Percentiles rank a stretch among this genome's conserved stretches.
These are phyloP conservation scores for Montipora capricornis DNA, from an alignment of 64 coral and sea anemone genomes.

Conservation along the genomic window DNA sequence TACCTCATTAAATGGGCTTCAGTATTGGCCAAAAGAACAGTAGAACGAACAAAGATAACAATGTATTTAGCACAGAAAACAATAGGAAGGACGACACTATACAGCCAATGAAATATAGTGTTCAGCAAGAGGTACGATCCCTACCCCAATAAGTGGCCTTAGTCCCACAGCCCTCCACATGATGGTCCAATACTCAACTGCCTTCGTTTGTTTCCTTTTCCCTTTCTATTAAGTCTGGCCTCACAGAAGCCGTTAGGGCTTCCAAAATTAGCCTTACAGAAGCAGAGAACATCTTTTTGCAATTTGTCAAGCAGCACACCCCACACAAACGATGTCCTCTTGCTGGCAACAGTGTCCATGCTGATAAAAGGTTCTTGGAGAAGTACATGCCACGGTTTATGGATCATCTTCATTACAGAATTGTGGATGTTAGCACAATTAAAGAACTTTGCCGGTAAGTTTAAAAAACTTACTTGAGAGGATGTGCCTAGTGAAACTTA, in stretches of 20 bases:
- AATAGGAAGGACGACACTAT: too few relatives aligned
- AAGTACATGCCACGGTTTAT: conserved; percentile 96
- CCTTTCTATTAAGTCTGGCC: conserved; percentile 75
- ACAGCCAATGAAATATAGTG: too few relatives aligned
- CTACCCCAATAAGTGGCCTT: too few relatives aligned
- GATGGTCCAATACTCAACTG: too few relatives aligned
- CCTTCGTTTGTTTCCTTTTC: too few relatives aligned
- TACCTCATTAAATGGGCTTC: too few relatives aligned
- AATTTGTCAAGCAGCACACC: conserved; percentile 79
- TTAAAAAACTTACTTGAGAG: neutral
- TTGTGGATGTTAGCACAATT: conserved; percentile 94
- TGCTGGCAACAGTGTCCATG: conserved; percentile 97
- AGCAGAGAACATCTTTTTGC: conserved; percentile 86
- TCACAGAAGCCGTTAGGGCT: conserved; percentile 81
- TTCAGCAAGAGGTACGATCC: too few relatives aligned
- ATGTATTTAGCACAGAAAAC: too few relatives aligned
- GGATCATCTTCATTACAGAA: conserved; percentile 95
- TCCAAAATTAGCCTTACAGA: conserved; percentile 70
- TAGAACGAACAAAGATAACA: too few relatives aligned
- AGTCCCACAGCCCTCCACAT: too few relatives aligned
- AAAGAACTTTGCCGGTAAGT: conserved; percentile 97
- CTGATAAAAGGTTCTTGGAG: conserved; percentile 87
- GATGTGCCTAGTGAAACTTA: too few relatives aligned
- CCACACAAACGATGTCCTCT: conserved; percentile 57
- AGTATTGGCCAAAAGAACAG: too few relatives aligned